Evolutionary conservation across 2,797 vertebrate genomes (phyloP).

Genomic region (Novumbra hubbsi): DNA sequence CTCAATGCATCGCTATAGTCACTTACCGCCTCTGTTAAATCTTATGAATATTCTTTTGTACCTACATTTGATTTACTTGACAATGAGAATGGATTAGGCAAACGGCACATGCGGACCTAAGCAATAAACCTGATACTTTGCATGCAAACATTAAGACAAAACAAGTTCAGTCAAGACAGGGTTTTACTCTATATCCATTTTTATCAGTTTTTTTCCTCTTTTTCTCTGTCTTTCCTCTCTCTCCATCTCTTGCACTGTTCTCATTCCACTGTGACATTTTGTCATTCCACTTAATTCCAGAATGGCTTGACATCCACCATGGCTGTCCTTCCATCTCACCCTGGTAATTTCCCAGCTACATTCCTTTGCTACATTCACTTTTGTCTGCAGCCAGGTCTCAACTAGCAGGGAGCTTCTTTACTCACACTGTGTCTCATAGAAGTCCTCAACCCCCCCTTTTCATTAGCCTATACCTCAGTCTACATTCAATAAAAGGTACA

Average conservation of each 20-base stretch:
- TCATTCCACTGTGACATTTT: conserved; percentile 44
- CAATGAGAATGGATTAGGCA: too few species aligned
- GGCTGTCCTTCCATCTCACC: neutral
- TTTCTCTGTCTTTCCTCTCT: conserved; percentile 37
- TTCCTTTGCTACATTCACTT: neutral
- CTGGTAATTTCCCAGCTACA: neutral
- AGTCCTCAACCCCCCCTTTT: neutral
- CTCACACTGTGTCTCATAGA: neutral
- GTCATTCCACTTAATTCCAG: conserved; percentile 68
- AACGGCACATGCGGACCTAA: too few species aligned
- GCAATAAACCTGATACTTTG: conserved; percentile 55
- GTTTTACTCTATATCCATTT: conserved; percentile 76
- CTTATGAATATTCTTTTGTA: neutral
- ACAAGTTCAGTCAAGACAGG: conserved; percentile 64
- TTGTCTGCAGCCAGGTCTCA: neutral
- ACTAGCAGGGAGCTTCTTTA: neutral
- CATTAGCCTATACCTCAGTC: neutral
- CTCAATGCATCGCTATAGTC: conserved; percentile 33
- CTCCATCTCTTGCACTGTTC: neutral
- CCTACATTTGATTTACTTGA: neutral
- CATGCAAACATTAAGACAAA: conserved; percentile 69
- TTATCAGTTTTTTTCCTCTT: neutral
- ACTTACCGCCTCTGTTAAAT: neutral
- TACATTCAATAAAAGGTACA: neutral
- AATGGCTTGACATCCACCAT: conserved; percentile 56